Percentiles rank a stretch among this genome's conserved stretches.
Evolutionary conservation across 1,140 invertebrate genomes (phyloP).

Genomic region (Drosophila kikkawai): DNA sequence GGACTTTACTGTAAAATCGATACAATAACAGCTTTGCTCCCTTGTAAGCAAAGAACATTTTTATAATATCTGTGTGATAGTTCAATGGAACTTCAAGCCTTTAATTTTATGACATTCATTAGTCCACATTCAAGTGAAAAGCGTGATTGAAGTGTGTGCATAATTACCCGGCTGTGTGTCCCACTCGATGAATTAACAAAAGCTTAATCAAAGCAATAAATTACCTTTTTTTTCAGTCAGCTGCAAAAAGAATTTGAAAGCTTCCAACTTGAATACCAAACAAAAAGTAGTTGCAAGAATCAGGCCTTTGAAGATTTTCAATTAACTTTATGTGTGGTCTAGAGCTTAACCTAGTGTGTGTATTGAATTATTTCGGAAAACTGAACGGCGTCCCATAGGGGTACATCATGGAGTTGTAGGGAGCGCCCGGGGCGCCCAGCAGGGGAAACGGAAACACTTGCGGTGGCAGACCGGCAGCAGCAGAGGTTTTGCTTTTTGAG

Average conservation of each 20-base stretch:
- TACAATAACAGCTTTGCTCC: neutral
- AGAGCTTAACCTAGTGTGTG: conserved; percentile 3
- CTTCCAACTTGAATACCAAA: too few species aligned
- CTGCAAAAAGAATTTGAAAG: neutral
- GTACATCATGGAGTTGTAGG: conserved; percentile 70
- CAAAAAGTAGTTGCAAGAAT: neutral
- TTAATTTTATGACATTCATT: conserved; percentile 3
- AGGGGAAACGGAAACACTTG: conserved; percentile 61
- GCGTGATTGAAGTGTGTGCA: conserved; percentile 6
- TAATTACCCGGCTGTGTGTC: neutral
- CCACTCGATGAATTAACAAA: neutral
- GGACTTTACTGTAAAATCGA: neutral
- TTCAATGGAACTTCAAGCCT: neutral
- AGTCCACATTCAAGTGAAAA: neutral
- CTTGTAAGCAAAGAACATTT: too few species aligned
- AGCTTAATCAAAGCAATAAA: neutral
- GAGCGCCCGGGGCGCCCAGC: conserved; percentile 53
- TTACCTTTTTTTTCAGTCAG: neutral
- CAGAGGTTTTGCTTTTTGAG: conserved; percentile 18
- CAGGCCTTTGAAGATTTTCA: neutral
- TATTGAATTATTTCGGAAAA: conserved; percentile 50
- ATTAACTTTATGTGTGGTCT: conserved; percentile 1
- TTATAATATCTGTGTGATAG: neutral
- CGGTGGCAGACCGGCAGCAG: conserved; percentile 31
- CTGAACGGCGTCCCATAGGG: conserved; percentile 59